These are phyloP conservation scores for Laticauda colubrina DNA, from an alignment of 2,113 vertebrate species.

Conservation along the genomic window DNA sequence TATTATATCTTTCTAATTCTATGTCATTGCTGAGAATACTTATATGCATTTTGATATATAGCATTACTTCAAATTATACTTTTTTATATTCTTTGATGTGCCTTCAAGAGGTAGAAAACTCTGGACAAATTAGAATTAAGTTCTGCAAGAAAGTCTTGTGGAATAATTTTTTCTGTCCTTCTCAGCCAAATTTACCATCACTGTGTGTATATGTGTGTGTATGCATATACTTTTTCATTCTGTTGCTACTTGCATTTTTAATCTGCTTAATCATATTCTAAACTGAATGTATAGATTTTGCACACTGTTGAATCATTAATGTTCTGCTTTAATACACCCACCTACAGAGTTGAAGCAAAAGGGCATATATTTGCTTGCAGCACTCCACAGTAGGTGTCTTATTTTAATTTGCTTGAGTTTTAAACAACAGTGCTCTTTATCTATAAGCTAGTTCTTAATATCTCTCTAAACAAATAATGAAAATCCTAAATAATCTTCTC, in stretches of 20 bases:
- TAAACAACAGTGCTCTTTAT: constrained; percentile 25
- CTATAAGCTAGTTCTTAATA: constrained; percentile 19
- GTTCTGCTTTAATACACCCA: neutral
- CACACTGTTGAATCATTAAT: neutral
- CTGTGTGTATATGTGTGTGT: neutral
- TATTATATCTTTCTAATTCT: neutral
- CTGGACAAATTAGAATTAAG: neutral
- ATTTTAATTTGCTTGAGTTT: constrained; percentile 8
- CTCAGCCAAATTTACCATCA: neutral
- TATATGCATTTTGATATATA: neutral
- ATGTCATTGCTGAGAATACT: neutral
- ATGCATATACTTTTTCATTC: neutral
- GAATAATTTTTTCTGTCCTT: neutral
- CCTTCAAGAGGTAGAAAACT: neutral
- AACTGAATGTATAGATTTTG: neutral
- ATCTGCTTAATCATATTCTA: neutral
- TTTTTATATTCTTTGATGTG: neutral
- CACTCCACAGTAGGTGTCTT: neutral
- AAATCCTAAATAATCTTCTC: constrained; percentile 21
- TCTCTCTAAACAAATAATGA: neutral
- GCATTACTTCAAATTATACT: neutral
- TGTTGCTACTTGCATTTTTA: neutral
- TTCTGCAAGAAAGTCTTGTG: neutral
- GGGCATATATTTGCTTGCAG: neutral
- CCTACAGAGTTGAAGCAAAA: neutral